Percentiles rank a stretch among this genome's conserved stretches.
Conservation (phyloP, 2,888 invertebrate genomes). For the Eudemis profundana region DNA sequence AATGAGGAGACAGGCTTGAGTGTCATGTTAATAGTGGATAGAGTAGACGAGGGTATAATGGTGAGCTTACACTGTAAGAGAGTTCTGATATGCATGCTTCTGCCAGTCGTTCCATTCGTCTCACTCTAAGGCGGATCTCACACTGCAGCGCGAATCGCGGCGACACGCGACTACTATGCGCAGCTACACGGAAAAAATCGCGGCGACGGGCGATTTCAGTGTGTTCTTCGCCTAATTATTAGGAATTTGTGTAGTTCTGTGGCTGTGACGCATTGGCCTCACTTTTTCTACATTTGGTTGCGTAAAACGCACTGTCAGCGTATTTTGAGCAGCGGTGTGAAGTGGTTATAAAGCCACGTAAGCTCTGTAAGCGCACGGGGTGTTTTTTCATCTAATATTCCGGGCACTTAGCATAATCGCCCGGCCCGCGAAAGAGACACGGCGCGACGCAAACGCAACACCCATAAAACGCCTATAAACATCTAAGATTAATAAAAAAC, state of each 20-base stretch:
- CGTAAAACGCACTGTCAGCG: too few relatives aligned
- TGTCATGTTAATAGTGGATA: not conserved
- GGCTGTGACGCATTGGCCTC: too few relatives aligned
- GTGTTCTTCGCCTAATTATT: too few relatives aligned
- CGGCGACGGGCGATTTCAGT: too few relatives aligned
- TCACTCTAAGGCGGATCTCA: too few relatives aligned
- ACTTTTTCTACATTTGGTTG: too few relatives aligned
- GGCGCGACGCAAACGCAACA: constrained; percentile 31
- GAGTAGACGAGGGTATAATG: constrained; percentile 10
- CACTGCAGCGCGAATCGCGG: too few relatives aligned
- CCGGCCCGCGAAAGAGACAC: constrained; percentile 31
- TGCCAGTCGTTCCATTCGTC: not conserved
- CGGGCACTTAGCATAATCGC: constrained; percentile 30
- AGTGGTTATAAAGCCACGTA: not conserved
- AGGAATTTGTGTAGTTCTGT: too few relatives aligned
- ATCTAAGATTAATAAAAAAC: constrained; percentile 32
- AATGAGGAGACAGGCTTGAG: not conserved
- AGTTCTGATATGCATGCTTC: not conserved
- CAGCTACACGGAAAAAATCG: too few relatives aligned
- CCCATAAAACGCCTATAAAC: constrained; percentile 29
- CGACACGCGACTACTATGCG: too few relatives aligned
- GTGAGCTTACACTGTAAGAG: not conserved
- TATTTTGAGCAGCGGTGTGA: not conserved
- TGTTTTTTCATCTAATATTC: constrained; percentile 25
- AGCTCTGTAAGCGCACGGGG: constrained; percentile 2